Base-by-base conservation (phyloP, 2,888 invertebrate genomes). In the Pandemis heparana region DNA sequence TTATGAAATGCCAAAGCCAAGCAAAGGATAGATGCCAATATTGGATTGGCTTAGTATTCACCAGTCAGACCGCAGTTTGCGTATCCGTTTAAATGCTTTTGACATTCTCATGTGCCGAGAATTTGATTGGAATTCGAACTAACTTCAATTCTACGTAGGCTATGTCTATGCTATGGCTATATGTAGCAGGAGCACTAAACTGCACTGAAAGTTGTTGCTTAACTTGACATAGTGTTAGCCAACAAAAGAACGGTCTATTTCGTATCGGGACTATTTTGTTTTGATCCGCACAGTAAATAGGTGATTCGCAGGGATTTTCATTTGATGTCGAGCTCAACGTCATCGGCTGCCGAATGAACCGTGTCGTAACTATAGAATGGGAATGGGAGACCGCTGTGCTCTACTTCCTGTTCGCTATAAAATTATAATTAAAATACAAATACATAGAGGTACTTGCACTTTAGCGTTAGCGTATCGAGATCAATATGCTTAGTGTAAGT, bases 61-160 rank as follows among this genome's bases (percentile, higher is more conserved):
- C 53, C 46, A 23, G 43, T 38, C 60, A 68, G 38, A 63, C 67
- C 64, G 64, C 73, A 68, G 63, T 46, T 53, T 18, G 56, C 60
- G 41, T 69, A 64, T 69, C 60, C 48, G 51, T 56, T 56, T 18
- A 64, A 73, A 73, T 73, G 63, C 72, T 64, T 60, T 60, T 69
- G 73, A 32, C 59, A 69, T 73, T 73, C 68, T 60, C 59, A 59
- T 10, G 46, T 68, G 68, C 46, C 46, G n/a, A 43, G 38, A 43
- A 46, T 41, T 53, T 18, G 53, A 53, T 53, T 18, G 53, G 53
- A 53, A 53, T 53, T 53, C 18, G 16, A 53, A 53, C 18, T 53
- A 53, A 53, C 16, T 53, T 53, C 53, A 16, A 53, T 14, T 51
- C 48, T 5, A 16, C 12, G 5, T n/a, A 10, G 10, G 14, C 48